phyloP scores from a whole-genome alignment of 2,113 vertebrate species.

The Aphelocoma coerulescens region DNA sequence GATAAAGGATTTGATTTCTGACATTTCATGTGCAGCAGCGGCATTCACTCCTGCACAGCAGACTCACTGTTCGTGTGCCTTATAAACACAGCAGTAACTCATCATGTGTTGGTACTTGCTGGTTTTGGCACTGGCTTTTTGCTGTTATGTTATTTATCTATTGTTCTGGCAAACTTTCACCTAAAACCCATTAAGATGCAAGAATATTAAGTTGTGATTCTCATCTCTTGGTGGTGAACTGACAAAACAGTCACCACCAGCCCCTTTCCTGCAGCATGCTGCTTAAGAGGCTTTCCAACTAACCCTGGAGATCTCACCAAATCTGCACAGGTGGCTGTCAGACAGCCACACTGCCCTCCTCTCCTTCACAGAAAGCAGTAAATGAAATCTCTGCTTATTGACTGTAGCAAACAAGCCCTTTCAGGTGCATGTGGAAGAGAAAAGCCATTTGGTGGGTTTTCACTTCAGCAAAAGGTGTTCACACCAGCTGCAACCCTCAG shows the following conservation, averaged over 20 bases:
- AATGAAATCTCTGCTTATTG: neutral
- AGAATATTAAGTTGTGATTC: neutral
- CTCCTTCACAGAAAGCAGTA: neutral
- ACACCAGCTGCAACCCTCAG: neutral
- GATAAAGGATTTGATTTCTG: neutral
- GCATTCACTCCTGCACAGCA: neutral
- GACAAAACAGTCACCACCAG: neutral
- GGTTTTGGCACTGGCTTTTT: neutral
- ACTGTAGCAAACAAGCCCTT: neutral
- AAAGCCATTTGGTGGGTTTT: neutral
- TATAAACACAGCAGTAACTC: neutral
- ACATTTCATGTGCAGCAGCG: neutral
- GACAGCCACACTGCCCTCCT: neutral
- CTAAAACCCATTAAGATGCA: neutral
- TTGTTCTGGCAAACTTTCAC: neutral
- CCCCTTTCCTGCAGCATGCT: neutral
- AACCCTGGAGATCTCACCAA: neutral
- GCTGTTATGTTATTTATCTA: neutral
- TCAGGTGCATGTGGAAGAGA: neutral
- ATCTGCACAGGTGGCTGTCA: neutral
- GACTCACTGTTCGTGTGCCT: neutral
- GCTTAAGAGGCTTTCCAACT: neutral
- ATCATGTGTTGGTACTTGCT: neutral
- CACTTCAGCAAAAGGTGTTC: neutral
- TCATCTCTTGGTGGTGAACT: neutral